Conservation (phyloP, 2,797 vertebrate genomes). For the Crenichthys baileyi region DNA sequence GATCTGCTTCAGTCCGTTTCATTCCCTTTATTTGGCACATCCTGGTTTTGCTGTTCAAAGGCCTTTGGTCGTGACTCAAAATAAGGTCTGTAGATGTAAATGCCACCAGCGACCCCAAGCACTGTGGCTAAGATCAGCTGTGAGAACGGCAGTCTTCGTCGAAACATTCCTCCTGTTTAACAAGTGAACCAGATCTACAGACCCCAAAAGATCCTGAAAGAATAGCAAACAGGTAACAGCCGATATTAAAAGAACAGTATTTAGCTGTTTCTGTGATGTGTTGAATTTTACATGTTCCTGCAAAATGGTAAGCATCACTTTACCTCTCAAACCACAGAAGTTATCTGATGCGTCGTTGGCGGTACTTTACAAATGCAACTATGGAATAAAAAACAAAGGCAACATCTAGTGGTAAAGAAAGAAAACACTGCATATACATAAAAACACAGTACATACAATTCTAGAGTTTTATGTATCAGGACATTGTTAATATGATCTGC, state of each 20-base stretch:
- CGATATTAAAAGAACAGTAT: not conserved
- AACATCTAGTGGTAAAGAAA: not conserved
- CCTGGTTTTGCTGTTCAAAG: conserved; percentile 36
- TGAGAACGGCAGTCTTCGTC: conserved; percentile 76
- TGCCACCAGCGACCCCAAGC: conserved; percentile 85
- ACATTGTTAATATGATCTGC: too few relatives aligned
- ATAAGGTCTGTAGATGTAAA: conserved; percentile 90
- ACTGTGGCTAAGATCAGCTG: conserved; percentile 78
- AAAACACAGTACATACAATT: too few relatives aligned
- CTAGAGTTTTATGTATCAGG: too few relatives aligned
- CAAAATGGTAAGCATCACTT: not conserved
- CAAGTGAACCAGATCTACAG: conserved; percentile 6
- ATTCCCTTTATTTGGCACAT: conserved; percentile 47
- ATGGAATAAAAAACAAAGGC: not conserved
- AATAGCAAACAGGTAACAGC: conserved; percentile 23
- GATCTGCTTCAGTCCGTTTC: conserved; percentile 34
- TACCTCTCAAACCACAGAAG: not conserved
- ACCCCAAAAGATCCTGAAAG: conserved; percentile 43
- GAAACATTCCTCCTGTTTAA: conserved; percentile 65
- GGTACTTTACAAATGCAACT: not conserved
- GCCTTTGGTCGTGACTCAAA: conserved; percentile 72
- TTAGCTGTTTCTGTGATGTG: not conserved
- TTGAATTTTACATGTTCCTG: not conserved
- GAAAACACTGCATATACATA: too few relatives aligned
- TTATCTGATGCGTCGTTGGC: not conserved